Percentiles rank a stretch among this genome's conserved stretches.
Conservation (phyloP, 2,888 invertebrate genomes). For the Anticlea derivata region DNA sequence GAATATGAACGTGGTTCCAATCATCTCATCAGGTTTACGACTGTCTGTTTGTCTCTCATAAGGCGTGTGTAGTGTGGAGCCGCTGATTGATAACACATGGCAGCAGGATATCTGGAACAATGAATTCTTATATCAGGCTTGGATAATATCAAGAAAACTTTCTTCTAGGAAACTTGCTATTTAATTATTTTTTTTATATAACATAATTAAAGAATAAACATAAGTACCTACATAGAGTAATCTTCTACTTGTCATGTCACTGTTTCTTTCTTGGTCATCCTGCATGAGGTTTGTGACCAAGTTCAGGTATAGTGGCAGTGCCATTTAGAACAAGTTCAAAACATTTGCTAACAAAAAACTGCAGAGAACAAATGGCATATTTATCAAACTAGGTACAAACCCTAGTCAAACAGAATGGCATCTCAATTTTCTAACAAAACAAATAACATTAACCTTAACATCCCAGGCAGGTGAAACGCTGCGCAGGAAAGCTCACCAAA, state of each 20-base stretch:
- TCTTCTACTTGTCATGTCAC: too few species aligned
- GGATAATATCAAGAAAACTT: not conserved
- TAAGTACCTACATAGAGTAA: too few species aligned
- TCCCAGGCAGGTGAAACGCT: slow-evolving; percentile 29
- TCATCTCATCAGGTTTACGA: slow-evolving; percentile 76
- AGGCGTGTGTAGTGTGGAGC: slow-evolving; percentile 66
- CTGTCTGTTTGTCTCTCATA: slow-evolving; percentile 67
- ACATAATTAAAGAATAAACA: too few species aligned
- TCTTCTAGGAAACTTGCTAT: too few species aligned
- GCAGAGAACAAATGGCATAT: slow-evolving; percentile 18
- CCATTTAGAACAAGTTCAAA: too few species aligned
- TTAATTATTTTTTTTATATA: too few species aligned
- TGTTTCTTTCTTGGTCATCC: too few species aligned
- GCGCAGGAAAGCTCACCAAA: slow-evolving; percentile 73
- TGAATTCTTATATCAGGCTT: slow-evolving; percentile 40
- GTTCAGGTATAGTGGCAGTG: too few species aligned
- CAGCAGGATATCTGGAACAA: slow-evolving; percentile 42
- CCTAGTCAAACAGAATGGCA: slow-evolving; percentile 16
- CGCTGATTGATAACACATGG: slow-evolving; percentile 78
- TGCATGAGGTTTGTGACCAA: too few species aligned
- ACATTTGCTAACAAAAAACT: too few species aligned
- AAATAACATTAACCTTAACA: slow-evolving; percentile 60
- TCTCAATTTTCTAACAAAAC: slow-evolving; percentile 49
- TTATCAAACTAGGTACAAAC: slow-evolving; percentile 19
- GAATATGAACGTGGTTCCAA: slow-evolving; percentile 75